phyloP scores from a whole-genome alignment of 2,888 invertebrate genomes.

The Scelioninae gen. 1 region DNA sequence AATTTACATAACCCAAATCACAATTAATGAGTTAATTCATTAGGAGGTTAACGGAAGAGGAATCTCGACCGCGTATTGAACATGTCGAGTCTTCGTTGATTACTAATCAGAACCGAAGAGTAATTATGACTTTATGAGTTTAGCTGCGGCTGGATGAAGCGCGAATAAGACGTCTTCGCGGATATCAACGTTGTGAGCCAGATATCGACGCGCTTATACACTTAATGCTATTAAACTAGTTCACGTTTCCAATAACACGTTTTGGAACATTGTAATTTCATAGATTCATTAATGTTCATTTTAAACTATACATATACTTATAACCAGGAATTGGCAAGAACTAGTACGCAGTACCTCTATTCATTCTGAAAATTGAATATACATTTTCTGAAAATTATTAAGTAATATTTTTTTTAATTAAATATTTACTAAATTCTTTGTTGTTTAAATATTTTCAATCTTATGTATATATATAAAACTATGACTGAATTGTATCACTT shows the following conservation, averaged over 20 bases:
- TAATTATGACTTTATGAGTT: constrained; percentile 51
- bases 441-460: too few relatives aligned
- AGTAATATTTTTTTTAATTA: too few relatives aligned
- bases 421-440: too few relatives aligned
- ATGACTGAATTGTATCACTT: too few relatives aligned
- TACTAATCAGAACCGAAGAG: constrained; percentile 50
- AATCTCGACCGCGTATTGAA: constrained; percentile 31
- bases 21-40: constrained; percentile 19
- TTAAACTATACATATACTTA: too few relatives aligned
- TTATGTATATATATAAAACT: too few relatives aligned
- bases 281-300: too few relatives aligned
- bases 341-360: too few relatives aligned
- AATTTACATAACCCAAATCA: too few relatives aligned
- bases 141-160: constrained; percentile 22
- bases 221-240: constrained; percentile 13
- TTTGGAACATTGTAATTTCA: not conserved
- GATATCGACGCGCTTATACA: not conserved
- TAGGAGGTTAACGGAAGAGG: constrained; percentile 30
- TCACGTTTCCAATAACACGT: not conserved
- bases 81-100: constrained; percentile 44
- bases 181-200: not conserved
- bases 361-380: too few relatives aligned
- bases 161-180: constrained; percentile 13
- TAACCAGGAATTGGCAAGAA: too few relatives aligned
- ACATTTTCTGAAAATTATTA: too few relatives aligned